These are phyloP conservation scores for Harpalus rufipes DNA, from an alignment of 2,888 invertebrate species.

Conservation along the genomic window DNA sequence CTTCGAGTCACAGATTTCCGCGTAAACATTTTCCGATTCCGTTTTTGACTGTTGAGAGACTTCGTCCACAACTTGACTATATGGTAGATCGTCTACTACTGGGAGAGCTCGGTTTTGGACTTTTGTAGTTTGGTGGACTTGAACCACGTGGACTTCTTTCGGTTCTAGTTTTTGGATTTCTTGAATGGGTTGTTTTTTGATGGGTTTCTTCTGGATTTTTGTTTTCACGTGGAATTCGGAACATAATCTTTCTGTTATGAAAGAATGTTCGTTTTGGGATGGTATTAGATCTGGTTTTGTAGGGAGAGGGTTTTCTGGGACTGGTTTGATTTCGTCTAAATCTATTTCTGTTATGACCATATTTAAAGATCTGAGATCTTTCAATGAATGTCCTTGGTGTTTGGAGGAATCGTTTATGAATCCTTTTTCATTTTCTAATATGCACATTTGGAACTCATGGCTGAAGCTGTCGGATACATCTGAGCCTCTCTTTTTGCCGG, in stretches of 20 bases:
- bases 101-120: slow-evolving; percentile 80
- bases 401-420: slow-evolving; percentile 68
- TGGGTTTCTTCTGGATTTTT: slow-evolving; percentile 76
- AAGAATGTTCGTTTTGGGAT: slow-evolving; percentile 78
- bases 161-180: slow-evolving; percentile 56
- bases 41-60: slow-evolving; percentile 74
- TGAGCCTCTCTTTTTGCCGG: slow-evolving; percentile 68
- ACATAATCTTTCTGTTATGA: slow-evolving; percentile 84
- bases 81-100: slow-evolving; percentile 84
- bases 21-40: slow-evolving; percentile 84
- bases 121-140: slow-evolving; percentile 79
- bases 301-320: slow-evolving; percentile 71
- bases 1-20: slow-evolving; percentile 81
- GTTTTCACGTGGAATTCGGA: slow-evolving; percentile 87
- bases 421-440: slow-evolving; percentile 72
- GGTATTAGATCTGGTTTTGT: slow-evolving; percentile 74
- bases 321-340: slow-evolving; percentile 72
- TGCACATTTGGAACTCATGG: slow-evolving; percentile 74
- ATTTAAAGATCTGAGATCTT: slow-evolving; percentile 69
- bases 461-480: slow-evolving; percentile 73
- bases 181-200: slow-evolving; percentile 63
- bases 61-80: slow-evolving; percentile 85
- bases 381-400: slow-evolving; percentile 70
- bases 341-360: slow-evolving; percentile 70
- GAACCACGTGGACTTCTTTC: slow-evolving; percentile 72